Base-by-base conservation (phyloP, 2,113 vertebrate genomes). In the Caranx ignobilis region DNA sequence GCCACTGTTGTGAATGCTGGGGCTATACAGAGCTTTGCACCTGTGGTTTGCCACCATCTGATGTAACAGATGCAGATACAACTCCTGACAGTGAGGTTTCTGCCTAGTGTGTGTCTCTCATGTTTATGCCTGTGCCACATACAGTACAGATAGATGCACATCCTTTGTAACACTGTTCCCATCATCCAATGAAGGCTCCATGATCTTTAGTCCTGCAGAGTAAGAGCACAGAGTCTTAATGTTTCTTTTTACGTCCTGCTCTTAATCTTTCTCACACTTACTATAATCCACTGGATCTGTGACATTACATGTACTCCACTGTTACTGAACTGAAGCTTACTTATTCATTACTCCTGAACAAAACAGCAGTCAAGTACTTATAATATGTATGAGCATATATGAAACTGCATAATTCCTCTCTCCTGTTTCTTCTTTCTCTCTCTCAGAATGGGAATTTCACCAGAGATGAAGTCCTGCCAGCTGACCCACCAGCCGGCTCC, bases 401-500 rank as follows among this genome's bases (percentile, higher is more conserved):
- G 18, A 68, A 74, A 37, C 54, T 39, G 19, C 4, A 50, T 72
- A 59, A 83, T 65, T 15, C 16, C 1, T 12, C 9, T 70, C 2
- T 75, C 47, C 61, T 1, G 34, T 4, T 6, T 2, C 37, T 1
- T 67, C 13, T 31, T 32, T 59, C 26, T 81, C 13, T 66, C 15
- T 87, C 43, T 64, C 64, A 99, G 98, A 95, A 96, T 19, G 97
- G 98, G 26, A 97, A 96, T 89, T 99, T 99, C 92, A 94, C 91
- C 68, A 94, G 74, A 78, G 0, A 41, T 32, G 72, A 79, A 0
- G 15, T 64, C 54, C 55, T 63, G 47, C 69, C 39, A 34, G 57
- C 84, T 52, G 32, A 76, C 4, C 83, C 83, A 9, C 94, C 94
- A 5, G 81, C 71, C 56, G 59, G 66, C 71, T 34, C 71, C 26